phyloP scores from a whole-genome alignment of 2,113 vertebrate genomes.

The Oxyruncus cristatus region DNA sequence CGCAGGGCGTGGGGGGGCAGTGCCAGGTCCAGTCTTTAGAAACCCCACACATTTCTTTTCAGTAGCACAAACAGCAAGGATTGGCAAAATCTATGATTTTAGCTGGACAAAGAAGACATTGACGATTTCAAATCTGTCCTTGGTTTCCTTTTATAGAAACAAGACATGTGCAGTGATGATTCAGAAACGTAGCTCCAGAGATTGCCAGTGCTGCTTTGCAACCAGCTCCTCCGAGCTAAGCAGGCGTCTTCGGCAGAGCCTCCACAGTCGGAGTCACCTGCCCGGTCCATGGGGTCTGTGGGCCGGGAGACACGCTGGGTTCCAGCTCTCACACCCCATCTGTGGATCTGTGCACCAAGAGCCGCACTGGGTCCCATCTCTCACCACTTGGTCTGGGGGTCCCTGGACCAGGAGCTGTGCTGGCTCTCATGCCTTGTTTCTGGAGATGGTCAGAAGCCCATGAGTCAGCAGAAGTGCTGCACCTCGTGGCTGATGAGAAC shows the following conservation, averaged over 20 bases:
- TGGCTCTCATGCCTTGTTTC: not conserved
- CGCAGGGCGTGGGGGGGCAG: accelerated
- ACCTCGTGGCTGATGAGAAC: not conserved
- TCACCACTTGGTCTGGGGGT: not conserved
- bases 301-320: not conserved
- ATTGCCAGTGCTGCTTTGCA: not conserved
- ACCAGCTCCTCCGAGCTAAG: not conserved
- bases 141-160: constrained; percentile 53
- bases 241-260: not conserved
- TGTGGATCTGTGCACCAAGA: accelerated
- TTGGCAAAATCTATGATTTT: not conserved
- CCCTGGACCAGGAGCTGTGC: not conserved
- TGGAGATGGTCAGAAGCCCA: not conserved
- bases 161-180: constrained; percentile 30
- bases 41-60: not conserved
- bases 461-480: not conserved
- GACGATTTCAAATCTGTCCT: constrained; percentile 39
- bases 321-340: not conserved
- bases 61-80: not conserved
- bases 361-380: not conserved
- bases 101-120: not conserved
- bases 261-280: not conserved
- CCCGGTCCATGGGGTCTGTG: accelerated
- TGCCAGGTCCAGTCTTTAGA: not conserved
- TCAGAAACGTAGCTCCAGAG: not conserved